phyloP scores from a whole-genome alignment of 2,113 vertebrate genomes.

The Accipiter virgatus region DNA sequence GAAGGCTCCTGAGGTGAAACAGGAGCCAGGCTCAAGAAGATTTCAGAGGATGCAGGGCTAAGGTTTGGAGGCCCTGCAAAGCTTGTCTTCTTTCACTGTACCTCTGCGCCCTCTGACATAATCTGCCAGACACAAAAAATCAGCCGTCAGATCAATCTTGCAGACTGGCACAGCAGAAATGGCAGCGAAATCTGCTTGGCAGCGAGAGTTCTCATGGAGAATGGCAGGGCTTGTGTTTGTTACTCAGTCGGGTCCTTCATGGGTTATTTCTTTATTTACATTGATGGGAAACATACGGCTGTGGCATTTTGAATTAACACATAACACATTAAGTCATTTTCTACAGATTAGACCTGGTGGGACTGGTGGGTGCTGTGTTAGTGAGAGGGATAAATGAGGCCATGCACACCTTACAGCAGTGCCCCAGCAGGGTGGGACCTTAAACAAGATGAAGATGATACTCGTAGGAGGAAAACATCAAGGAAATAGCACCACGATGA shows the following conservation, averaged over 20 bases:
- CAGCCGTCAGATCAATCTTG: neutral
- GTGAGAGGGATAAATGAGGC: neutral
- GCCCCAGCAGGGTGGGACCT: neutral
- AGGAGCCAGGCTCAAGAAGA: accelerated
- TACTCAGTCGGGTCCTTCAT: neutral
- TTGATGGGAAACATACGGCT: neutral
- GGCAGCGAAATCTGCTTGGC: neutral
- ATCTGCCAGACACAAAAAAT: neutral
- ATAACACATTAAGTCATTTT: neutral
- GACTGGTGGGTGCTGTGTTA: neutral
- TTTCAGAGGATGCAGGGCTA: neutral
- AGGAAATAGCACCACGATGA: neutral
- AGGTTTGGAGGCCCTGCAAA: neutral
- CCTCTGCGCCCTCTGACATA: neutral
- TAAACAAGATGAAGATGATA: neutral
- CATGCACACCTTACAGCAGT: neutral
- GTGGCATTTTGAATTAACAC: neutral
- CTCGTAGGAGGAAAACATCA: neutral
- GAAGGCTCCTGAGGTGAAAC: neutral
- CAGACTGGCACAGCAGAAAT: neutral
- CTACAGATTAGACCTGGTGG: neutral
- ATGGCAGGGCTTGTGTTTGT: neutral
- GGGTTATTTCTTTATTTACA: neutral
- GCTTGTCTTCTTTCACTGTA: neutral
- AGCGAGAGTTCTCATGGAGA: neutral